Conservation (phyloP, 2,888 invertebrate species). For the Acanthosepion pharaonis region DNA sequence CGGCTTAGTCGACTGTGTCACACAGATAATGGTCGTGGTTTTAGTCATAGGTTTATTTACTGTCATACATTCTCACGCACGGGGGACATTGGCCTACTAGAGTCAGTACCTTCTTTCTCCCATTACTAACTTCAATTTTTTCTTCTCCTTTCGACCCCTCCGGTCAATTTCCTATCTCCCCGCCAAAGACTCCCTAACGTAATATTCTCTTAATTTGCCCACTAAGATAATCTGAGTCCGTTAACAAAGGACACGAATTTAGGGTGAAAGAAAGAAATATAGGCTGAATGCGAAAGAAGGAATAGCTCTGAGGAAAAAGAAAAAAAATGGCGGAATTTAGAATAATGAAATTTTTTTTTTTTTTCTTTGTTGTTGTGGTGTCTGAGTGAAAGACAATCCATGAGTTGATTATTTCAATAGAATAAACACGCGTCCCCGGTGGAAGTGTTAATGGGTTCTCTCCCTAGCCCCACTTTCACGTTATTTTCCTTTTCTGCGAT, state of each 20-base stretch:
- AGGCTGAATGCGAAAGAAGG: neutral
- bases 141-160: neutral
- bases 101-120: neutral
- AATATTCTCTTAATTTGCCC: conserved; percentile 15
- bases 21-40: neutral
- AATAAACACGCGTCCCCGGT: neutral
- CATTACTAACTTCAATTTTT: neutral
- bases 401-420: conserved; percentile 2
- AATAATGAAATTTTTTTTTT: neutral
- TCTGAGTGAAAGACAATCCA: neutral
- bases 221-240: neutral
- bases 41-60: neutral
- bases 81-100: neutral
- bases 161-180: neutral
- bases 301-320: neutral
- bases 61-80: neutral
- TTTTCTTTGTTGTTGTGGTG: neutral
- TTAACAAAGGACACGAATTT: neutral
- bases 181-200: neutral
- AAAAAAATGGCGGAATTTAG: neutral
- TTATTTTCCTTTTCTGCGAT: too few relatives aligned
- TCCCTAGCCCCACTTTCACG: neutral
- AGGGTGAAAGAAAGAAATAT: too few relatives aligned
- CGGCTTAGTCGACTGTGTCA: neutral
- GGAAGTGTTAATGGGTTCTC: neutral